Conservation (phyloP, 2,888 invertebrate species). For the Dichetophora obliterata region DNA sequence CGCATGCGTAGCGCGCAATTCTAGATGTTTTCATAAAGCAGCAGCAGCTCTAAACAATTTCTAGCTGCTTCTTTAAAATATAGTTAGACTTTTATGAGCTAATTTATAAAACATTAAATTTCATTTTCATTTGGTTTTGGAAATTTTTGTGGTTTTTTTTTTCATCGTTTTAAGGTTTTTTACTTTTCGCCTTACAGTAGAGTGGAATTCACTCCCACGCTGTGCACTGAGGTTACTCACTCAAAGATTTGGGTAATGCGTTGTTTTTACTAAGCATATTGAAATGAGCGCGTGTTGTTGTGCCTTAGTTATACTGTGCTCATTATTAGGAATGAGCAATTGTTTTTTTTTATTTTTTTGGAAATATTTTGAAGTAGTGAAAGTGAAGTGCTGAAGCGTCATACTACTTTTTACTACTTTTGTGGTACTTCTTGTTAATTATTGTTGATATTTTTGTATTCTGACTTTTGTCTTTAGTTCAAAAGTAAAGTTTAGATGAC, state of each 20-base stretch:
- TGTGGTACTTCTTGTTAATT: not conserved
- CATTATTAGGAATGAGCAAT: not conserved
- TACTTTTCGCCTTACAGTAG: no score
- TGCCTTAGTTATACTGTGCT: not conserved
- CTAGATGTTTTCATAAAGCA: not conserved
- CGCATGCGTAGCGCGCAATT: constrained; percentile 15
- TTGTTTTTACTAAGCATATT: not conserved
- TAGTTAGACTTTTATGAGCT: not conserved
- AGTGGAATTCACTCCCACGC: no score
- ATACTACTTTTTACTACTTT: no score
- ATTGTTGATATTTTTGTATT: not conserved
- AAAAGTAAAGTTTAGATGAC: no score
- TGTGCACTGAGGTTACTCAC: no score
- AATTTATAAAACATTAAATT: not conserved
- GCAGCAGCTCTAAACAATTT: not conserved
- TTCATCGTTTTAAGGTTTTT: not conserved
- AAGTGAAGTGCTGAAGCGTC: not conserved
- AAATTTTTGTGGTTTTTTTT: not conserved
- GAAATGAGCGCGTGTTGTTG: not conserved
- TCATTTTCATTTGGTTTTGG: constrained; percentile 1
- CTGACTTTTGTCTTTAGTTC: not conserved
- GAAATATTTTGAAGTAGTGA: constrained; percentile 4
- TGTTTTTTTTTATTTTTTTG: not conserved
- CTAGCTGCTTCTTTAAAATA: not conserved
- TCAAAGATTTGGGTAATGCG: not conserved